Base-by-base conservation (phyloP, 2,888 invertebrate species). In the Pinctada fucata region DNA sequence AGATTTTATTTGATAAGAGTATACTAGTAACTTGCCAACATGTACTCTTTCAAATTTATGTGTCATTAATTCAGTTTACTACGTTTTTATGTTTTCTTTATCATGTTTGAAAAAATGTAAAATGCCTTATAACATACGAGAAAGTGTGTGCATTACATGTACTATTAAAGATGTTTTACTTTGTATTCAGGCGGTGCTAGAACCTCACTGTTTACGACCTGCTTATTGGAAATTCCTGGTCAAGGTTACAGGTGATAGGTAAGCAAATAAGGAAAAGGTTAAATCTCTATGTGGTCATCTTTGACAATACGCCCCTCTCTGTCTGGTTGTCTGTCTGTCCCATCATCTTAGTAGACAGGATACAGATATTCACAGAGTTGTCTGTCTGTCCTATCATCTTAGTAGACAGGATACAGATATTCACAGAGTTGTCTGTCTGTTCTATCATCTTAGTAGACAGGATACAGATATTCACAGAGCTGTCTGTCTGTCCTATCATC, bases 191-290 rank as follows among this genome's bases (percentile, higher is more conserved):
- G 96, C 95, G 75, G 94, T 96, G 63, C 88, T 96, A 79, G 97
- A 97, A 91, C 96, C 97, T 0, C 95, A 95, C 79, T 95, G 95
- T 89, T 92, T 97, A 82, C 94, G 97, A 83, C 94, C 95, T n/a
- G 96, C 96, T 76, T 97, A 97, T 92, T 96, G 95, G 94, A 96
- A 95, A 90, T 97, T 97, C 92, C 93, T 97, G 66, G 94, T 95
- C 83, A 94, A 94, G 80, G 94, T 96, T 82, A 97, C 97, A 0
- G 96, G 95, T 71, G 91, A 92, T 84, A 90, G 88, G 93, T 93
- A 80, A 83, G 89, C 85, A 49, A 51, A 45, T 66, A 63, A 8
- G n/a, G 45, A 63, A 31, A 31, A 31, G 31, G 31, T 31, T 31
- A 31, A 31, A 31, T 31, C 10, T 4, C 10, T 63, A 0, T 13